Evolutionary conservation across 1,140 invertebrate species (phyloP), one percentile per base, ranked within the genome.

Genomic region (Drosophila kanapiae): DNA sequence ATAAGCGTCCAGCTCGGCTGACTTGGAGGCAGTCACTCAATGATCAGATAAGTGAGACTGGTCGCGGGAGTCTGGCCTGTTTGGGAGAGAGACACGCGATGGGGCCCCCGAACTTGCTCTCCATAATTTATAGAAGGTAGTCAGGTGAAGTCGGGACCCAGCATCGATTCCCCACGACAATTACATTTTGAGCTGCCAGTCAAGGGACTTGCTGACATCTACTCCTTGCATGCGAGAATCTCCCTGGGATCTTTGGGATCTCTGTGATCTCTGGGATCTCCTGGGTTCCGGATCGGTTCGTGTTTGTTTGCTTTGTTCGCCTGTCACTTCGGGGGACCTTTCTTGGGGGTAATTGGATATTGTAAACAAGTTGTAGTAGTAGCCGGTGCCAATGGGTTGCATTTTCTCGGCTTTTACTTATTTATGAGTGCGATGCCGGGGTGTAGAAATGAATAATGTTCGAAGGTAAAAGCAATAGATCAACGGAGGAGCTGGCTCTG

Each of bases 111-210:
- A 56, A 37, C 43, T 51, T 78, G 87, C 80, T 81, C 76, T 81
- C 85, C 80, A 90, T 90, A 88, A 88, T 88, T 88, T 88, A 88
- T 90, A 81, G 86, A 85, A 74, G 81, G 85, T 71, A 88, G 85
- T 88, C 85, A 88, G 85, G 85, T 88, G 85, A 88, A 88, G 81
- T 79, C 85, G 78, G 67, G 67, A 65, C 42, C 59, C 45, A 33
- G 37, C 63, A 18, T 72, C 67, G 60, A 67, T 65, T 61, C 45
- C 59, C 31, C 70, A 62, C 71, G 81, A 87, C 85, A 88, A 88
- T 88, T 88, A 88, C 85, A 71, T 85, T 42, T 11, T 75, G 81
- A 82, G 88, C 87, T 90, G 81, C 70, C 75, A 88, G 85, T 88
- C 85, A 78, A 84, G 75, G 75, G 81, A 90, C 69, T 79, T 88